These are phyloP conservation scores for Amblyjoppa proteus DNA, from an alignment of 2,888 invertebrate species.

Conservation along the genomic window DNA sequence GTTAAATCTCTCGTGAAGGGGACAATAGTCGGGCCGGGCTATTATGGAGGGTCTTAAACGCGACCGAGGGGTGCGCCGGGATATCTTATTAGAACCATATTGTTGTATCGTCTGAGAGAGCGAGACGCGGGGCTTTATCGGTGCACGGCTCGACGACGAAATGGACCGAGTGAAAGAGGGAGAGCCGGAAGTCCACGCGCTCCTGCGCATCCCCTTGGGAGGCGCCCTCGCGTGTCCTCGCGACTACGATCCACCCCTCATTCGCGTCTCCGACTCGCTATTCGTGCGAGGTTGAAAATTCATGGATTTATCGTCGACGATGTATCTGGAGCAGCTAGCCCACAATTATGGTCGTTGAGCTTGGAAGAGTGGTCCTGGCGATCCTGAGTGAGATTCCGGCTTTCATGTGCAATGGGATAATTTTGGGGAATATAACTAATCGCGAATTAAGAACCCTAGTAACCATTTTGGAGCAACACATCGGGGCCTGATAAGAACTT, in stretches of 20 bases:
- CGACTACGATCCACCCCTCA: neutral
- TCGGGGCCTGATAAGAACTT: too few relatives aligned
- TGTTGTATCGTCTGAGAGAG: conserved; percentile 73
- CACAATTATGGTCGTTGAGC: too few relatives aligned
- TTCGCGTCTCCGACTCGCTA: conserved; percentile 4
- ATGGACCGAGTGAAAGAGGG: conserved; percentile 49
- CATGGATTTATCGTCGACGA: neutral
- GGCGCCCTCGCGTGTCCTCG: conserved; percentile 73
- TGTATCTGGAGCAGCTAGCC: neutral
- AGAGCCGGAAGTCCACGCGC: conserved; percentile 41
- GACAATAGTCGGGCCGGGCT: conserved; percentile 79
- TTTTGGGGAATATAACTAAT: too few relatives aligned
- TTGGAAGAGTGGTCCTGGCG: too few relatives aligned
- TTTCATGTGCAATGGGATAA: too few relatives aligned
- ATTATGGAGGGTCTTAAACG: conserved; percentile 81
- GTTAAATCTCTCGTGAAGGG: conserved; percentile 83
- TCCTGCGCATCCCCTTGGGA: conserved; percentile 76
- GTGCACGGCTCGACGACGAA: conserved; percentile 50
- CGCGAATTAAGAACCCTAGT: too few relatives aligned
- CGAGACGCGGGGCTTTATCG: conserved; percentile 19
- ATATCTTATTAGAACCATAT: conserved; percentile 80
- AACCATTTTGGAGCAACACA: too few relatives aligned
- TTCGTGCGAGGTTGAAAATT: conserved; percentile 6
- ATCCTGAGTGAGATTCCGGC: too few relatives aligned
- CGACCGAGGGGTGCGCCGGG: conserved; percentile 72